A percentile compares a stretch with the other conserved stretches of the same genome.
Conservation (phyloP, 2,888 invertebrate genomes). For the Chloromyia formosa region DNA sequence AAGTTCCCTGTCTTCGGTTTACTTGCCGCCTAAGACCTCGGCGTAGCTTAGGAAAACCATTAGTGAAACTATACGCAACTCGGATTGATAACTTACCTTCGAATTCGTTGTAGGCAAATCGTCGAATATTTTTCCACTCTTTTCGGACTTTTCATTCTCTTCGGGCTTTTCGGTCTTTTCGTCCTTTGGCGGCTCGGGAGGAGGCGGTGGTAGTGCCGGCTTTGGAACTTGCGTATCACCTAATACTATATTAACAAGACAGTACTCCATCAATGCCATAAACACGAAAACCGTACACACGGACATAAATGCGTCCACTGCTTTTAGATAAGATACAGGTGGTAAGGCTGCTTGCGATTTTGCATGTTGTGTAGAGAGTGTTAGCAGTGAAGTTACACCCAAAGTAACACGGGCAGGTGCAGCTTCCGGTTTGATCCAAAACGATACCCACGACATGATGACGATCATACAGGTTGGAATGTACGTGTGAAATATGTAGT, state of each 20-base stretch:
- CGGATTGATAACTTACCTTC: slow-evolving; percentile 44
- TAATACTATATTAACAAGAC: slow-evolving; percentile 78
- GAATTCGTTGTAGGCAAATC: slow-evolving; percentile 53
- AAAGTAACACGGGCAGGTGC: slow-evolving; percentile 89
- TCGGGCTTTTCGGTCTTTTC: slow-evolving; percentile 50
- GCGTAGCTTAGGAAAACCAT: no score
- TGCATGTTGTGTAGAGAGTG: slow-evolving; percentile 90
- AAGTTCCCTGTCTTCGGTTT: no score
- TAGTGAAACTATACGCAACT: no score
- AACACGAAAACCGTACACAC: slow-evolving; percentile 93
- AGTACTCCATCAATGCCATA: slow-evolving; percentile 88
- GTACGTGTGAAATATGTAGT: slow-evolving; percentile 91
- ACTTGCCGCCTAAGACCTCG: no score
- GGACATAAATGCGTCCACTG: slow-evolving; percentile 93
- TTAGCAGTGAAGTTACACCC: slow-evolving; percentile 86
- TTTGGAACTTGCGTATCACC: slow-evolving; percentile 63
- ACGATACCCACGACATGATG: slow-evolving; percentile 95
- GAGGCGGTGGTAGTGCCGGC: slow-evolving; percentile 60
- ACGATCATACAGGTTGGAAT: slow-evolving; percentile 92
- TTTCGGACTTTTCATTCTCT: slow-evolving; percentile 62
- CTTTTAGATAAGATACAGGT: slow-evolving; percentile 91
- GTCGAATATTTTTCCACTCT: slow-evolving; percentile 57
- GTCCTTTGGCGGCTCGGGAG: slow-evolving; percentile 50
- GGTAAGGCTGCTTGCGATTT: slow-evolving; percentile 90
- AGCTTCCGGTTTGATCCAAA: slow-evolving; percentile 94